Conservation (phyloP, 2,888 invertebrate genomes). For the Platycnemis pennipes region DNA sequence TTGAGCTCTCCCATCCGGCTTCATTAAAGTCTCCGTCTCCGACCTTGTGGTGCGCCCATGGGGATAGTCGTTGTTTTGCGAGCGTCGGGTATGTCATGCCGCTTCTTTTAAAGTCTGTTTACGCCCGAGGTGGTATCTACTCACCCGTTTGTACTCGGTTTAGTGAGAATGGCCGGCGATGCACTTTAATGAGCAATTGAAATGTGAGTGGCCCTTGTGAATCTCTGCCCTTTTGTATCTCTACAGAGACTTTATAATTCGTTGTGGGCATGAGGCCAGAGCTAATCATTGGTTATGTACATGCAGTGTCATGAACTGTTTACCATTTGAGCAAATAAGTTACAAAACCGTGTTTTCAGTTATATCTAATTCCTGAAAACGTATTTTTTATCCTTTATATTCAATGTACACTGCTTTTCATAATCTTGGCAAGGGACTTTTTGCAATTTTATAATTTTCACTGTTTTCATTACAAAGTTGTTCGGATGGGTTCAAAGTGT, state of each 20-base stretch:
- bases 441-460: no score
- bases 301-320: no score
- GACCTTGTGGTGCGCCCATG: neutral
- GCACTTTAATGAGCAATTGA: conserved; percentile 20
- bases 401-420: no score
- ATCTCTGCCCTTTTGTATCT: neutral
- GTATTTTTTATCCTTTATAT: no score
- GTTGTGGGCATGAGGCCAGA: neutral
- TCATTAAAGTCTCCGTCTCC: neutral
- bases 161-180: neutral
- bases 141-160: neutral
- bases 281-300: no score
- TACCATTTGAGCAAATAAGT: no score
- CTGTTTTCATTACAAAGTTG: no score
- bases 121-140: neutral
- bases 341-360: no score
- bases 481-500: no score
- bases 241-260: neutral
- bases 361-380: no score
- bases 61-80: neutral
- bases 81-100: neutral
- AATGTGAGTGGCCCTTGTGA: neutral
- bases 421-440: no score
- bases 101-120: neutral
- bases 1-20: neutral